These are phyloP conservation scores for Ectemnius cavifrons DNA, from an alignment of 2,888 invertebrate species.

Conservation along the genomic window DNA sequence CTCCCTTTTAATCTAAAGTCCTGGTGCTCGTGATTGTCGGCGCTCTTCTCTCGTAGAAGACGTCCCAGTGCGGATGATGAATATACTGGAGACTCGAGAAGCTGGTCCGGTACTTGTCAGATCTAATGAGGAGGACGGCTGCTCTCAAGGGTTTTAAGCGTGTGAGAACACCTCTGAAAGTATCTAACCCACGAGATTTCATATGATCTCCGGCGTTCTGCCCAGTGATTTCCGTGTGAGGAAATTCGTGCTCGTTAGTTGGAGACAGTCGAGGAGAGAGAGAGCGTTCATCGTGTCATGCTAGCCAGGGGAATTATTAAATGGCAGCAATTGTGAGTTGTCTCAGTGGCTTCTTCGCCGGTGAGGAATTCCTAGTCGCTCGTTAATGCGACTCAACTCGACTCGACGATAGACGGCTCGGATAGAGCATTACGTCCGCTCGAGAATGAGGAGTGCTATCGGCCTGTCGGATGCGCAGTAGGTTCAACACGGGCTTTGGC, in stretches of 20 bases:
- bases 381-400: background rate
- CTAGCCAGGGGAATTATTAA: conserved; percentile 18
- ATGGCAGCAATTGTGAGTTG: conserved; percentile 27
- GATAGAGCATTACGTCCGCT: background rate
- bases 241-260: conserved; percentile 41
- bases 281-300: conserved; percentile 41
- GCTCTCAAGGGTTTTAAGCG: conserved; percentile 12
- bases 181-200: too few relatives aligned
- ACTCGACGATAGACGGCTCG: background rate
- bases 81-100: conserved; percentile 49
- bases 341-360: background rate
- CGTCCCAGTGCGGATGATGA: conserved; percentile 57
- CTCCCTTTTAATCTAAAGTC: conserved; percentile 56
- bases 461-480: background rate
- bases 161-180: too few relatives aligned
- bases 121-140: conserved; percentile 57
- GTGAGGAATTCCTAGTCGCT: background rate
- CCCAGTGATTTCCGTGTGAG: too few relatives aligned
- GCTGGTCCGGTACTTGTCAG: conserved; percentile 11
- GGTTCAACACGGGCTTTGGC: too few relatives aligned
- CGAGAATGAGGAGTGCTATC: conserved; percentile 5
- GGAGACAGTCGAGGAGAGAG: conserved; percentile 39
- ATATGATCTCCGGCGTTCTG: too few relatives aligned
- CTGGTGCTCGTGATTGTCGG: conserved; percentile 32
- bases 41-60: conserved; percentile 45